Base-by-base conservation (phyloP, 2,888 invertebrate genomes). In the Nomada ferruginata region DNA sequence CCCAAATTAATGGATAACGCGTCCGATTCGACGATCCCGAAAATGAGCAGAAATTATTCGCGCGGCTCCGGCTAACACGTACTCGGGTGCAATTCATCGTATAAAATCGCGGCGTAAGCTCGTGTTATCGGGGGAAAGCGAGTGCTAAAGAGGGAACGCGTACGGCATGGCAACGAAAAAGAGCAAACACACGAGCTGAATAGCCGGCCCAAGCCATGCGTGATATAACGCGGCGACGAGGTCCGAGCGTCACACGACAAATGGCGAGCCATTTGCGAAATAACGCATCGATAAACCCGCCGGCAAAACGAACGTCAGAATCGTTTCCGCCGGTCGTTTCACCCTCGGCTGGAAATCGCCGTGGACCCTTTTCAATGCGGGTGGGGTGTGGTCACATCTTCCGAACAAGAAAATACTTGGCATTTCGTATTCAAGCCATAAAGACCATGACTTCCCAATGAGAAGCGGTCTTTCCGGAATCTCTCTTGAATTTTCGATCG, bases 241-340 rank as follows among this genome's bases (percentile, higher is more conserved):
- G 82, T 82, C 77, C 85, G 83, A 82, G 75, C 76, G 75, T 72
- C 77, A 72, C 77, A 76, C 85, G 84, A 88, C 87, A 87, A 90
- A 90, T 88, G 89, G 84, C 79, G 66, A 65, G 81, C 90, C 90
- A 90, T 90, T 90, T 90, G 86, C 85, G 85, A 90, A 90, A 90
- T 90, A 87, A 90, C 89, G 87, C 87, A 87, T 89, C 88, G 87
- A 86, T 88, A 89, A 90, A 87, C 86, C 83, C 85, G 81, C 60
- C 78, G 84, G 85, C 83, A 85, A 88, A 89, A 89, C 82, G 88
- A 87, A 89, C 80, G 73, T 87, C 82, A 75, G 84, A 83, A 82
- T 77, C 84, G 84, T 64, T 75, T 76, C 71, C 70, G 61, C 42
- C 60, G 77, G 23, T 23, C 70, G 64, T 53, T 57, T 44, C 52